Evolutionary conservation across 2,113 vertebrate genomes (phyloP), one percentile per base, ranked within the genome.

Genomic region (Xiphophorus maculatus): DNA sequence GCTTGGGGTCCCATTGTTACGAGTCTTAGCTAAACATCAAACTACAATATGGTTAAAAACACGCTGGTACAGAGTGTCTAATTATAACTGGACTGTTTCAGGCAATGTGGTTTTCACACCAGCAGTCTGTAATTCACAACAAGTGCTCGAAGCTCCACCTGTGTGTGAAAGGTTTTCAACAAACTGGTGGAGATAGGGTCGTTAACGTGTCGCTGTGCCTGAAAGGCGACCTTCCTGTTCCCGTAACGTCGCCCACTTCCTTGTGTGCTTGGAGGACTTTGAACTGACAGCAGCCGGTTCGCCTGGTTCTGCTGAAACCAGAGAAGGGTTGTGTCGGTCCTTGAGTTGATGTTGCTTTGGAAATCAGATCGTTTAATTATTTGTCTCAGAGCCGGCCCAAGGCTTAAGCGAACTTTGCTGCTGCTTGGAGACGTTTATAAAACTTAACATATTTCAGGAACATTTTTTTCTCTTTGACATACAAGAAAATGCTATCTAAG

Each of bases 1-100:
- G 25, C 25, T 29, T 54, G 73, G 68, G 77, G 62, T 83, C 76
- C 64, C 58, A 58, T 76, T 85, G 80, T 90, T 76, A 70, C 22
- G 29, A 62, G 62, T 28, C 11, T 66, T 82, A 69, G 76, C 62
- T 58, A 4, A 58, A 9, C 25, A n/a, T 58, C 8, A 58, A 58
- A 25, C 19, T 58, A 58, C 51, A 25, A n/a, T n/a, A n/a, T n/a
- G 8, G 17, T 25, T 58, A 58, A 3, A 25, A 58, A n/a, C 8
- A n/a, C 22, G n/a, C 2, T 6, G 51, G 10, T 11, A 12, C 35
- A 5, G 42, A n/a, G 51, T 58, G 51, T 58, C n/a, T 22, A 3
- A n/a, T 58, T 10, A n/a, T 11, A 58, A 48, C 44, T 48, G 44
- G 51, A 6, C 25, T 58, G 51, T 58, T 51, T 51, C 17, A 1